A percentile compares a stretch with the other conserved stretches of the same genome.
Conservation (phyloP, 1,140 invertebrate species). For the Ostrea denselamellosa region DNA sequence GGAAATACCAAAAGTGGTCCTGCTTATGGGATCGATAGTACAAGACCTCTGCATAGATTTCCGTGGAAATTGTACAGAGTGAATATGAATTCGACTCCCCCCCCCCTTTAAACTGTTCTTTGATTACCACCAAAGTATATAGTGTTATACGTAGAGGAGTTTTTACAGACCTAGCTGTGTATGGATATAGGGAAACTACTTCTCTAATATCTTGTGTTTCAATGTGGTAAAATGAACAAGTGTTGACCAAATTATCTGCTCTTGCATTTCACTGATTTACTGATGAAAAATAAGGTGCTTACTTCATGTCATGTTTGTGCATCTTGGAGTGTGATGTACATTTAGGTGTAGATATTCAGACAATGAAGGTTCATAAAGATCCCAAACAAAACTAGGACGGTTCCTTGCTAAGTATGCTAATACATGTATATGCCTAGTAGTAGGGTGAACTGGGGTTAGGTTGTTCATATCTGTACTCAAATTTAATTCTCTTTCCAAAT, state of each 20-base stretch:
- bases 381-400: too few relatives aligned
- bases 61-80: background rate
- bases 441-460: too few relatives aligned
- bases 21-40: background rate
- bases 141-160: background rate
- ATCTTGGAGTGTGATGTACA: too few relatives aligned
- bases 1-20: background rate
- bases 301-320: background rate
- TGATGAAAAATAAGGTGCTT: background rate
- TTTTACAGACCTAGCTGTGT: too few relatives aligned
- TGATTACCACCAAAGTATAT: background rate
- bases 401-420: too few relatives aligned
- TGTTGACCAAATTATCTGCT: background rate
- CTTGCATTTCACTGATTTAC: background rate
- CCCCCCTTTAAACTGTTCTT: background rate
- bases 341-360: too few relatives aligned
- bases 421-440: too few relatives aligned
- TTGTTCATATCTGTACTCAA: too few relatives aligned
- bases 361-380: too few relatives aligned
- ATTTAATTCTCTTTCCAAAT: too few relatives aligned
- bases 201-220: too few relatives aligned
- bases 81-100: background rate
- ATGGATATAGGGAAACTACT: too few relatives aligned
- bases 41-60: background rate
- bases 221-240: background rate